phyloP scores from a whole-genome alignment of 1,140 invertebrate genomes.

The Cecropterus lyciades region DNA sequence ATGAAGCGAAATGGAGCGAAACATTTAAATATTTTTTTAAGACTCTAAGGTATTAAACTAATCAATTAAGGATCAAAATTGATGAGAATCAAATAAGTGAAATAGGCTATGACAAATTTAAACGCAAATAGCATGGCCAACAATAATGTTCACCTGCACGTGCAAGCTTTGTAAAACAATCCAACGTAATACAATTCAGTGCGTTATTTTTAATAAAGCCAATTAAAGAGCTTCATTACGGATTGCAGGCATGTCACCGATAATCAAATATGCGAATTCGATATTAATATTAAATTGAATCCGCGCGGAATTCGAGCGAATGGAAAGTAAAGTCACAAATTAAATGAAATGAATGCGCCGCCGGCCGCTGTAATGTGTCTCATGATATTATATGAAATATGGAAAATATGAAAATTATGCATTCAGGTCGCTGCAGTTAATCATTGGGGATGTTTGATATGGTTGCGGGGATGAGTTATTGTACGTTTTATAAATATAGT shows the following conservation, averaged over 20 bases:
- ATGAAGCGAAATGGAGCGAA: no score
- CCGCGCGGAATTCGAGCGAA: constrained; percentile 5
- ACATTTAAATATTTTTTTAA: no score
- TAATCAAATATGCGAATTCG: constrained; percentile 28
- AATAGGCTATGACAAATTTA: no score
- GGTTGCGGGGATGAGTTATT: neutral
- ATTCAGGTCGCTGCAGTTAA: constrained; percentile 9
- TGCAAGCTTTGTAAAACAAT: no score
- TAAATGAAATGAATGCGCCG: constrained; percentile 20
- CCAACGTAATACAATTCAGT: neutral
- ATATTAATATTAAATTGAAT: constrained; percentile 30
- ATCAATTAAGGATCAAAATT: no score
- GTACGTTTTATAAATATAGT: neutral
- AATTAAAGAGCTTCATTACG: constrained; percentile 22
- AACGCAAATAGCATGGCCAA: no score
- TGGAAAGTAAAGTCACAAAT: constrained; percentile 29
- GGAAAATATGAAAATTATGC: constrained; percentile 1
- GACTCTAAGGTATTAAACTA: no score
- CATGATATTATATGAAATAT: constrained; percentile 20
- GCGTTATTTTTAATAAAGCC: neutral
- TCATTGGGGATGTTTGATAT: neutral
- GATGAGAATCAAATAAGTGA: no score
- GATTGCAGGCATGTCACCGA: constrained; percentile 6
- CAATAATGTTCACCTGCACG: no score
- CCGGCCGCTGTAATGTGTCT: constrained; percentile 6